Percentiles rank a stretch among this genome's conserved stretches.
Conservation (phyloP, 2,797 vertebrate genomes). For the Threskiornis aethiopicus region DNA sequence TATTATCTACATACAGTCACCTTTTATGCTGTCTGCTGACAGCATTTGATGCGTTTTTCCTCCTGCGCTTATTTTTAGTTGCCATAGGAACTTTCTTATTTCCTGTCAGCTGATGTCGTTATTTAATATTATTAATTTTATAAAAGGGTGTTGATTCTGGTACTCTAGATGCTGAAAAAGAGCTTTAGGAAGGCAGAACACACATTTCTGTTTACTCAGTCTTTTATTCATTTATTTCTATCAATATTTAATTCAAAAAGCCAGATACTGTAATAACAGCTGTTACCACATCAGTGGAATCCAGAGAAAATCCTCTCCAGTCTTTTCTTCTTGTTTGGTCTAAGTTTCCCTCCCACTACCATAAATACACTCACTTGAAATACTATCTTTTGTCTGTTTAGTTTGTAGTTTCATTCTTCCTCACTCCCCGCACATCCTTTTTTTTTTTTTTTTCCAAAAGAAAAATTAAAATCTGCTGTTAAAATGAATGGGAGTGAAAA, state of each 20-base stretch:
- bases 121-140: slow-evolving; percentile 57
- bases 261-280: not conserved
- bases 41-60: slow-evolving; percentile 38
- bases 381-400: slow-evolving; percentile 5
- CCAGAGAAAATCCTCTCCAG: not conserved
- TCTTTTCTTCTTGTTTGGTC: not conserved
- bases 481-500: slow-evolving; percentile 13
- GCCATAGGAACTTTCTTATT: slow-evolving; percentile 70
- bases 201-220: not conserved
- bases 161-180: slow-evolving; percentile 9
- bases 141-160: slow-evolving; percentile 34
- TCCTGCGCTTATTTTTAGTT: slow-evolving; percentile 64
- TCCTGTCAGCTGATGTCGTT: slow-evolving; percentile 53
- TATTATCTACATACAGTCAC: not conserved
- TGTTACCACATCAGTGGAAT: slow-evolving; percentile 19
- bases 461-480: not conserved
- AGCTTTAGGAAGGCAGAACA: not conserved
- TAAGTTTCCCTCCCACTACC: slow-evolving; percentile 7
- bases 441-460: not conserved
- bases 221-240: slow-evolving; percentile 32
- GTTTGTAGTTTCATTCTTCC: not conserved
- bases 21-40: slow-evolving; percentile 27
- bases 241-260: slow-evolving; percentile 29
- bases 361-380: slow-evolving; percentile 9
- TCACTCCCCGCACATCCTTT: not conserved